These are phyloP conservation scores for Euglossa dilemma DNA, from an alignment of 1,140 invertebrate genomes.

Conservation along the genomic window DNA sequence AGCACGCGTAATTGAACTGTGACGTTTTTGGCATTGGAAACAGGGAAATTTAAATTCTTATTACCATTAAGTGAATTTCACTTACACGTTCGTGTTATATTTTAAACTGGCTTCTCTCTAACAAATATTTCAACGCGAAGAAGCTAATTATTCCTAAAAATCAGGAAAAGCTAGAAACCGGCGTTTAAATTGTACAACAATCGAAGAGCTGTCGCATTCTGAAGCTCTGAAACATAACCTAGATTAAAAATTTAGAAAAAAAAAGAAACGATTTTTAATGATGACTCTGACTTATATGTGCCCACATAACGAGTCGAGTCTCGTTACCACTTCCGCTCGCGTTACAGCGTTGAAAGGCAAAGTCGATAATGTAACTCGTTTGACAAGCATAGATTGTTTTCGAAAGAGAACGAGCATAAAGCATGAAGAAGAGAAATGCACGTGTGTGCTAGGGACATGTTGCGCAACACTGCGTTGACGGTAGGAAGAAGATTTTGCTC, in stretches of 20 bases:
- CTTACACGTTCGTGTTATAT: not conserved
- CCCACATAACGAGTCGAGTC: not conserved
- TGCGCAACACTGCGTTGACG: not conserved
- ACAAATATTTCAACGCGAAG: not conserved
- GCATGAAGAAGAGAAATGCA: not conserved
- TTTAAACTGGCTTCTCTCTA: not conserved
- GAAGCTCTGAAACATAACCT: no score
- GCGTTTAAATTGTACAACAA: no score
- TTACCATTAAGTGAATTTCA: not conserved
- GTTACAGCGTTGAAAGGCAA: not conserved
- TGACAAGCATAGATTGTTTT: not conserved
- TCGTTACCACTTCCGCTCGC: not conserved
- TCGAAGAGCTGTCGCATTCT: no score
- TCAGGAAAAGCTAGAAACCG: no score
- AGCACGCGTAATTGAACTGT: not conserved
- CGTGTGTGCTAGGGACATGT: not conserved
- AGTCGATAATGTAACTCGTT: constrained; percentile 9
- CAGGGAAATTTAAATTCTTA: not conserved
- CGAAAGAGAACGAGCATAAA: not conserved
- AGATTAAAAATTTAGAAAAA: no score
- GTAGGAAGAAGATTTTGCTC: not conserved
- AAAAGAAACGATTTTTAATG: not conserved
- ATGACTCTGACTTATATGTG: not conserved
- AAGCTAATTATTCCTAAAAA: no score
- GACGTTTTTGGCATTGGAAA: not conserved